Conservation (phyloP, 2,888 invertebrate species). For the Strigamia maritima region DNA sequence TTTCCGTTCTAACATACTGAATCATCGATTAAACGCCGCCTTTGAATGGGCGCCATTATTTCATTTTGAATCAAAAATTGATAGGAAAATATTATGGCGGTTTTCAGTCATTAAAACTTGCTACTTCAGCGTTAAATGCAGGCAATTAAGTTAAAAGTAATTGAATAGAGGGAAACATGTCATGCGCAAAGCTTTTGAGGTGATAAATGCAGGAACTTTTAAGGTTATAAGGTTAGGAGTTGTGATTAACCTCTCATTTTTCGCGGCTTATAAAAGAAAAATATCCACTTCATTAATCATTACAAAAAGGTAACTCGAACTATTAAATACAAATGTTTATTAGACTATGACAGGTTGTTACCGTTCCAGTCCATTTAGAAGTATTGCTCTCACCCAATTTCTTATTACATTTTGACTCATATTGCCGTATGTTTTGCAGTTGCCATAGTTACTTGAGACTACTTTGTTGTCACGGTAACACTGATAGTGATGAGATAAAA, state of each 20-base stretch:
- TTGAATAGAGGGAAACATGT: not conserved
- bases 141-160: not conserved
- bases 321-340: not conserved
- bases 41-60: too few relatives aligned
- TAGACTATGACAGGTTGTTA: not conserved
- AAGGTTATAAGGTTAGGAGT: not conserved
- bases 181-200: not conserved
- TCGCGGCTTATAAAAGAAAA: not conserved
- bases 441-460: not conserved
- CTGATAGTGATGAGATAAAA: not conserved
- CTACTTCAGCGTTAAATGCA: not conserved
- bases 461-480: not conserved
- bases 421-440: not conserved
- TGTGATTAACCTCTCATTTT: slow-evolving; percentile 3
- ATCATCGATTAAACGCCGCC: too few relatives aligned
- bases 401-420: not conserved
- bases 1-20: too few relatives aligned
- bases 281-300: not conserved
- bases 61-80: too few relatives aligned
- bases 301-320: not conserved
- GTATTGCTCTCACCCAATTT: not conserved
- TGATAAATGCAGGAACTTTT: not conserved
- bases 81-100: too few relatives aligned
- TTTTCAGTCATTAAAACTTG: too few relatives aligned
- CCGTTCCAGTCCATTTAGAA: not conserved